phyloP scores from a whole-genome alignment of 2,113 vertebrate species.

The Seriola aureovittata region DNA sequence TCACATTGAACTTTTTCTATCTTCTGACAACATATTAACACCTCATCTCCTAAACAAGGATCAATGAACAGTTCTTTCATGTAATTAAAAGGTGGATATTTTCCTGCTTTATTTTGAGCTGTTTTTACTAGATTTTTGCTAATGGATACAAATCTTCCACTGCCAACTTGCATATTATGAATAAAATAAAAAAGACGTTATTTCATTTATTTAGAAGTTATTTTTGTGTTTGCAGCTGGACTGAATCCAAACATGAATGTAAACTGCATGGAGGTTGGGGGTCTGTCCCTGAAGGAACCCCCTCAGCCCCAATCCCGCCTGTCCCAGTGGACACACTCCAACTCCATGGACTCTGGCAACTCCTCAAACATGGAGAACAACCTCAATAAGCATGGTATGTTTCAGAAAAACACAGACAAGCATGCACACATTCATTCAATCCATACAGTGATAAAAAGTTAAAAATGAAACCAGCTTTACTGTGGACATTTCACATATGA shows the following conservation, averaged over 20 bases:
- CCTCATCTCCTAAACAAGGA: not conserved
- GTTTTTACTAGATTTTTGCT: not conserved
- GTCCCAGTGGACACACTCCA: conserved; percentile 99
- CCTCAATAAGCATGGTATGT: conserved; percentile 94
- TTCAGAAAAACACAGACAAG: not conserved
- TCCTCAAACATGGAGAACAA: conserved; percentile 94
- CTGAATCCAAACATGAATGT: conserved; percentile 97
- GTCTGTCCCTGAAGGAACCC: conserved; percentile 94
- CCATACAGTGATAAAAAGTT: not conserved
- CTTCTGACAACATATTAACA: not conserved
- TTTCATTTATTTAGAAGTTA: no score
- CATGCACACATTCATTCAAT: not conserved
- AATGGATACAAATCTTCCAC: not conserved
- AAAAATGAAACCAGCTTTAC: not conserved
- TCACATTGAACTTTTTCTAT: not conserved
- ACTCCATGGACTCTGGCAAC: conserved; percentile 94
- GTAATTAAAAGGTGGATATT: no score
- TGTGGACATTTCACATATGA: no score
- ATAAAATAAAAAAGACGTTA: not conserved
- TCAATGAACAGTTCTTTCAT: no score
- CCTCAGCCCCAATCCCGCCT: conserved; percentile 97
- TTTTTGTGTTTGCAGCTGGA: conserved; percentile 86
- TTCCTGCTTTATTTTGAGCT: no score
- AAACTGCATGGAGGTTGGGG: conserved; percentile 95
- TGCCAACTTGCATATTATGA: not conserved